Base-by-base conservation (phyloP, 2,797 vertebrate genomes). In the Amazona finschi region DNA sequence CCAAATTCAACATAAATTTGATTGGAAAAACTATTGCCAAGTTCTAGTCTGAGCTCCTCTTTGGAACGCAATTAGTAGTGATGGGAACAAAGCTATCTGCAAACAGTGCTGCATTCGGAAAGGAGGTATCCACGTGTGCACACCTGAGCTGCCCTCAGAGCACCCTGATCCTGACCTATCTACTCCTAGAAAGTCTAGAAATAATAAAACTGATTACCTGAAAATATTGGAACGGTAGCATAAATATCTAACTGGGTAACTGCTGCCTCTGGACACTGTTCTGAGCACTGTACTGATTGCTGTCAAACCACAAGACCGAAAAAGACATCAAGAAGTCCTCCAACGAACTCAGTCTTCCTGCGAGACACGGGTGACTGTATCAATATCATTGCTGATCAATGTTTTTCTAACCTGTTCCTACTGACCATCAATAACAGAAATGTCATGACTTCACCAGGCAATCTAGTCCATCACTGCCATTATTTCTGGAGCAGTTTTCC, bases 21-120 rank as follows among this genome's bases (percentile, higher is more conserved):
- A 39, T 24, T 53, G 55, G 12, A 69, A 72, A 70, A 81, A 77
- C 24, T 6, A 33, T 5, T 69, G 21, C 5, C 55, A 73, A 38
- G 20, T 55, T 73, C 66, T 30, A 66, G 20, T 44, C 39, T 4
- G 18, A 71, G 53, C 52, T 65, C 30, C 6, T 85, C 22, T 79
- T 38, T 57, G 33, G 18, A 76, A 55, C 0, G 1, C 44, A 49
- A 9, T 1, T 1, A 10, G 9, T 8, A 41, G 1, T 28, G 22
- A 4, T 69, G 33, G 27, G 8, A 52, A 41, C 41, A 61, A 44
- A 73, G 15, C 8, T 55, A 30, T 49, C 15, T 1, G 55, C 30
- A 46, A 64, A 49, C 19, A 62, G 39, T 1, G 15, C 6, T 31
- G 44, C 4, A 19, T 49, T 69, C 64, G 57, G 62, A 89, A 55